Base-by-base conservation (phyloP, 2,888 invertebrate species). In the Arrhopalites spinosus region DNA sequence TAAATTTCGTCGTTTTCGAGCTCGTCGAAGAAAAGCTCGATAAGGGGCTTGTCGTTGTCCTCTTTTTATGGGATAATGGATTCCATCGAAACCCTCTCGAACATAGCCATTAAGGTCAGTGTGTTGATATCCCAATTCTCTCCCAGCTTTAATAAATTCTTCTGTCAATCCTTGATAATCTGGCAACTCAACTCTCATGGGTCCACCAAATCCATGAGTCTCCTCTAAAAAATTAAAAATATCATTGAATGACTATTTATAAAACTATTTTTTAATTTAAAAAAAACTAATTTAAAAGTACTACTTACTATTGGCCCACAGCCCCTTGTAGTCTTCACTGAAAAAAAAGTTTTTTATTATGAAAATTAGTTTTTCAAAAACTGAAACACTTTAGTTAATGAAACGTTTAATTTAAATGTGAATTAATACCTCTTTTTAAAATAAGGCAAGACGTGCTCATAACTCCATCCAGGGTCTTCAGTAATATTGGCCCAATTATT, bases 81-180 rank as follows among this genome's bases (percentile, higher is more conserved):
- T 74, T 13, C 13, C 56, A 27, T 74, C 74, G 59, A 74, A 68
- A 0, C 73, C 73, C 79, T 84, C 79, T 45, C 82, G 81, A 8
- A 83, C 79, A 73, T 83, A 84, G 77, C 85, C 85, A 83, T 88
- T 89, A 61, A 88, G 84, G 81, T 88, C 86, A 47, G 86, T 81
- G 45, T 86, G 82, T 5, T 85, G 82, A 84, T 88, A 89, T 53
- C 89, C 89, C 20, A 68, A 7, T 72, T 78, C 77, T 25, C 45
- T 29, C n/a, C 68, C 77, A n/a, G 75, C 77, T n/a, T 59, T 30
- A 17, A 78, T 53, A 43, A 78, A 78, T 1, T 11, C 36, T 8
- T 75, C 74, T 20, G 75, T 61, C 67, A 78, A 47, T 20, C 77
- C 77, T 11, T 20, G 2, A 20, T 72, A 72, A 11, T n/a, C 20